Conservation (phyloP, 2,888 invertebrate genomes). For the Drosophila incognita region DNA sequence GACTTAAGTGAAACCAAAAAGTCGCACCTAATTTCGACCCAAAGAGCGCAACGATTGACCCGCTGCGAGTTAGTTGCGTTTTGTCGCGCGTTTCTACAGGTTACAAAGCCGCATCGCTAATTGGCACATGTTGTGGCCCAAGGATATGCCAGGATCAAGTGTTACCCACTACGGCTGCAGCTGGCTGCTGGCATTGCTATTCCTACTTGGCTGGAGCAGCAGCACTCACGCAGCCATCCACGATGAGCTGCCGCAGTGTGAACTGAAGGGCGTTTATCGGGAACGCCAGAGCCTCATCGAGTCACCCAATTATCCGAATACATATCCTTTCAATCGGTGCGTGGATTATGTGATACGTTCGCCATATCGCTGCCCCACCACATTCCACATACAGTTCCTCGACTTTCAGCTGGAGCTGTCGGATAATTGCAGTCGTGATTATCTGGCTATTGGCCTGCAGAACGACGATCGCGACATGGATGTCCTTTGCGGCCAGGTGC, state of each 20-base stretch:
- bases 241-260: conserved; percentile 80
- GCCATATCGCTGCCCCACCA: conserved; percentile 85
- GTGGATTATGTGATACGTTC: conserved; percentile 86
- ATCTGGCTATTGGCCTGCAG: conserved; percentile 85
- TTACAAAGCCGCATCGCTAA: conserved; percentile 23
- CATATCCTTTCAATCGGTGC: conserved; percentile 85
- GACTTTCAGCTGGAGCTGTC: conserved; percentile 86
- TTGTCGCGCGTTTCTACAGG: conserved; percentile 49
- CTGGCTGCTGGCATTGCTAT: conserved; percentile 5
- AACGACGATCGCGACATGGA: conserved; percentile 81
- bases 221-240: conserved; percentile 53
- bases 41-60: conserved; percentile 48
- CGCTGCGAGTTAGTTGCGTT: conserved; percentile 66
- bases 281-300: conserved; percentile 85
- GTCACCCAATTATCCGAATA: conserved; percentile 86
- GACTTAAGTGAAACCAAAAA: conserved; percentile 54
- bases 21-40: conserved; percentile 59
- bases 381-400: conserved; percentile 86
- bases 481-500: conserved; percentile 86
- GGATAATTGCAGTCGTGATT: conserved; percentile 86
- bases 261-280: conserved; percentile 84
- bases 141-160: conserved; percentile 27
- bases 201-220: conserved; percentile 16
- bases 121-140: conserved; percentile 33
- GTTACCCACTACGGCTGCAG: background rate